Evolutionary conservation across 1,140 invertebrate genomes (phyloP).

Genomic region (Drosophila lacteicornis): DNA sequence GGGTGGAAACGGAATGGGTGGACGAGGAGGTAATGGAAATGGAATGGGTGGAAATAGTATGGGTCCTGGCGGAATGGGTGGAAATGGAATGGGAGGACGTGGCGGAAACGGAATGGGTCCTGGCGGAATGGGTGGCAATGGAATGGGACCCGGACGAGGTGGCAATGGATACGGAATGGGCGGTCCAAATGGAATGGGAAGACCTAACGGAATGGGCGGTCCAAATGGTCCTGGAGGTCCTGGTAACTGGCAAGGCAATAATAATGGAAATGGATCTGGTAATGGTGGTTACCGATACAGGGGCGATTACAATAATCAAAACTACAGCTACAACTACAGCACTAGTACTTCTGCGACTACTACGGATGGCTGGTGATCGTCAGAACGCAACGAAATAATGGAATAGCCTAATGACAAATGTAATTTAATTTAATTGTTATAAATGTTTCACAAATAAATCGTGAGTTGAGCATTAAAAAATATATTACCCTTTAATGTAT

Average conservation of each 20-base stretch:
- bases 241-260: constrained; percentile 16
- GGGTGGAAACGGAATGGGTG: constrained; percentile 13
- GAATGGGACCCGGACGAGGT: constrained; percentile 7
- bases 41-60: constrained; percentile 8
- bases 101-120: constrained; percentile 3
- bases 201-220: constrained; percentile 11
- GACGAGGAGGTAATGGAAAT: background rate
- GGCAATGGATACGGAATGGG: constrained; percentile 4
- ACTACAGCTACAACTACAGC: constrained; percentile 2
- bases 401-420: background rate
- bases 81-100: constrained; percentile 8
- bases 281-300: constrained; percentile 5
- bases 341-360: constrained; percentile 11
- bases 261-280: constrained; percentile 11
- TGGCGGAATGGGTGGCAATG: constrained; percentile 9
- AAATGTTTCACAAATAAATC: constrained; percentile 11
- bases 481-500: too few species aligned
- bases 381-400: background rate
- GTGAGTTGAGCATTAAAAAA: background rate
- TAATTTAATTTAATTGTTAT: background rate
- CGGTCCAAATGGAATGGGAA: constrained; percentile 11
- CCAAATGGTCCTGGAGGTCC: constrained; percentile 1
- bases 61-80: background rate
- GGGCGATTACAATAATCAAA: background rate
- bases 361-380: constrained; percentile 16